Base-by-base conservation (phyloP, 2,888 invertebrate species). In the Yponomeuta sedellus region DNA sequence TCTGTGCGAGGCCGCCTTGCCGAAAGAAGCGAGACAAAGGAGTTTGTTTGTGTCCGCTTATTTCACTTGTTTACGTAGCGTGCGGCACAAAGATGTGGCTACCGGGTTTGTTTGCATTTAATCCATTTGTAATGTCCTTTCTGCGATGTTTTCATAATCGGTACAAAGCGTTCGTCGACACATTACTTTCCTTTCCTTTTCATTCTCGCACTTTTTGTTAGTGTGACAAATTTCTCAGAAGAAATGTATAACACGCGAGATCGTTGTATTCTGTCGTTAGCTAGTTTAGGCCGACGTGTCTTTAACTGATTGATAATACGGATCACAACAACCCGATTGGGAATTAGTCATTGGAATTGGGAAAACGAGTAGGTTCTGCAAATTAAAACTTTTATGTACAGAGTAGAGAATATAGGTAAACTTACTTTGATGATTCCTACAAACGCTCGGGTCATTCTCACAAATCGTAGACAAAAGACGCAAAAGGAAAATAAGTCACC, bases 51-150 rank as follows among this genome's bases (percentile, higher is more conserved):
- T 79, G 79, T 84, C 79, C 80, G 79, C 73, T 83, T 83, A 80
- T 81, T 85, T 82, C 80, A 79, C 78, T 79, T 88, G 86, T 88
- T 86, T 88, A 82, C 74, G 79, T 81, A 79, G 75, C 66, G 52
- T 44, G 65, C 40, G 59, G 61, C 62, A 64, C 67, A 67, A 81
- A 80, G 78, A 80, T 79, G 77, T 77, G 80, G 85, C 86, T 81
- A 80, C 74, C 75, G 79, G 78, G 77, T 79, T 78, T 88, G 88
- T 88, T 88, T 85, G 83, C 81, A 76, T 83, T 84, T 89, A 90
- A 90, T 90, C 89, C 83, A 81, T 86, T 84, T 87, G 83, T 85
- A 78, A 82, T 83, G 76, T 76, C 80, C 77, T 82, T 82, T 83
- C 80, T 82, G 73, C 75, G 72, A 77, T 82, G 83, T 85, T 80